Evolutionary conservation across 2,888 invertebrate genomes (phyloP), one percentile per base, ranked within the genome.

Genomic region (Epinotia demarniana): DNA sequence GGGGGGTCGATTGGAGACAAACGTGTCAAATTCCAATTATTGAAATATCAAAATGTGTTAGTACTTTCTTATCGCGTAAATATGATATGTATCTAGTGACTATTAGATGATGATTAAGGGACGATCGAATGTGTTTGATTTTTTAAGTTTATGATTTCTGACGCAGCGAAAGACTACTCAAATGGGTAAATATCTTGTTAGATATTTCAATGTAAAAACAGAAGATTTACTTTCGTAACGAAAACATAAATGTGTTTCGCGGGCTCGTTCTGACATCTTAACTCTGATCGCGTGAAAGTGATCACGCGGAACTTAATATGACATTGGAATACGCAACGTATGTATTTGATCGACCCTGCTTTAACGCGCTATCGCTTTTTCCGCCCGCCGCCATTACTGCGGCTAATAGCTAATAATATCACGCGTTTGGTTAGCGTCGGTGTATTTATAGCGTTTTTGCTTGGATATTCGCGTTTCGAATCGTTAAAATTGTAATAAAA

Each of bases 361-460:
- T 53, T 69, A 75, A 18, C 64, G 55, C 39, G 75, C 69, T 77
- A 78, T 78, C 76, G 76, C 69, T 73, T 67, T 73, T 76, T 73
- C 77, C 69, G 61, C 61, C 62, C 60, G 64, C 63, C 60, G 60
- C 43, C 73, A 78, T 78, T 63, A 66, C 73, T 72, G 75, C 72
- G 61, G 75, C 60, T 78, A 78, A 78, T 77, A 77, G 78, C 77
- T 77, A 75, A 75, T 75, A 75, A 71, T 75, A 75, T 69, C 63
- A 57, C 62, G 70, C 53, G 64, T 71, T 75, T 64, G 60, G 64
- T 66, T 75, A 58, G 60, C 63, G 70, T 23, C 5, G 33, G 49
- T 46, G 18, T 73, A 77, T 78, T 78, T 77, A 77, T 70, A 13
- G 60, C 62, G 43, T 69, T 68, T 58, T 55, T 43, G 66, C 70